These are phyloP conservation scores for Axis porcinus DNA, from an alignment of 2,113 vertebrate genomes.

Conservation along the genomic window DNA sequence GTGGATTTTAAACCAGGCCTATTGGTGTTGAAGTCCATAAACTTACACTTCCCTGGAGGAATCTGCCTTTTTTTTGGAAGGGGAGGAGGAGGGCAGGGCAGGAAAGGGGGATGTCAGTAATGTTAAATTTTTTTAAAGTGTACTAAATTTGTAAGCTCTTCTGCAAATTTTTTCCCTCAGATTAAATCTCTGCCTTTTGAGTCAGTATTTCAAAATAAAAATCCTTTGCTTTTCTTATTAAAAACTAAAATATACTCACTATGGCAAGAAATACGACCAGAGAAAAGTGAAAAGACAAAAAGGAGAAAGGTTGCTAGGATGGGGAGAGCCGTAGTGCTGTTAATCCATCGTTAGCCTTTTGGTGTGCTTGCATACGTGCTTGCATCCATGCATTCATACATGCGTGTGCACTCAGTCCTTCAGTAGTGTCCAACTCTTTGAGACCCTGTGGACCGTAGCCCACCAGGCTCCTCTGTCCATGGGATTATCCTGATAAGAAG, in stretches of 20 bases:
- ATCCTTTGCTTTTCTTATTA: not conserved
- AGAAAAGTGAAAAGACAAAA: not conserved
- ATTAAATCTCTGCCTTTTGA: not conserved
- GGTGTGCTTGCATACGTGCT: not conserved
- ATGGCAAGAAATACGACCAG: not conserved
- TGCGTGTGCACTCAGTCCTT: not conserved
- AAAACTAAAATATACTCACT: not conserved
- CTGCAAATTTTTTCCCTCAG: not conserved
- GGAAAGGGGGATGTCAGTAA: not conserved
- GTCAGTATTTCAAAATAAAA: not conserved
- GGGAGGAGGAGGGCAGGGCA: not conserved
- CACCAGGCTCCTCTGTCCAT: not conserved
- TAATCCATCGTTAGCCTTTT: not conserved
- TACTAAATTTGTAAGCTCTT: not conserved
- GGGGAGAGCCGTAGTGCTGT: not conserved
- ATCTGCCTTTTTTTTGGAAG: not conserved
- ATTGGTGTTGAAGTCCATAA: not conserved
- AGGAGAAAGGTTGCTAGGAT: not conserved
- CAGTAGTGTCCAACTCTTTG: not conserved
- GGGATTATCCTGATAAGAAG: not conserved
- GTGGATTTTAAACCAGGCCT: constrained; percentile 11
- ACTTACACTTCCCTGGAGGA: not conserved
- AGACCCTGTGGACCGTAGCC: not conserved
- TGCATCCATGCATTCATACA: no score
- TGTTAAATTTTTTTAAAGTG: not conserved